Evolutionary conservation across 1,140 invertebrate species (phyloP), one percentile per base, ranked within the genome.

Genomic region (Drosophila santomea): DNA sequence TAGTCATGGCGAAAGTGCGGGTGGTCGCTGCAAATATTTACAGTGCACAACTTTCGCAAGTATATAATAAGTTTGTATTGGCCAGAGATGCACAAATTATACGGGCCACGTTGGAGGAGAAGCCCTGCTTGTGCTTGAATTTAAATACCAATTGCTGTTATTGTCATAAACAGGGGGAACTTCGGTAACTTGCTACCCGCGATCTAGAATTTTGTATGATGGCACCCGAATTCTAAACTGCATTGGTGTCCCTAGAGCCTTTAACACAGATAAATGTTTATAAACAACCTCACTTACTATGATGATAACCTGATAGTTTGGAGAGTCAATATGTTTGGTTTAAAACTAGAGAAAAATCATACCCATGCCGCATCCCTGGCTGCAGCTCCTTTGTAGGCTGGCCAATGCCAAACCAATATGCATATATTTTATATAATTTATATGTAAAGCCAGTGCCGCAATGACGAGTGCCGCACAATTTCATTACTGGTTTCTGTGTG

Each of bases 11-110:
- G n/a, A 50, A 57, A 58, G 73, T 76, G 59, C 63, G 63, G 75
- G 67, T 59, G 74, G 69, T 39, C 36, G 48, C 43, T 35, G 45
- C 68, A 82, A 88, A 88, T 86, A 88, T 82, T 86, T 85, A 88
- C 82, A 74, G 69, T 73, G 74, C 52, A 78, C 82, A 85, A 86
- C 78, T 81, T 60, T 60, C 50, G 45, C 64, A 67, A 76, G 63
- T 67, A 72, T 76, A 82, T 68, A 86, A 74, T 80, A 74, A 66
- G 57, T 78, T 78, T 86, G 54, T 77, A 79, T 78, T 75, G 74
- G 48, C 58, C 47, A 77, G 74, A 55, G 73, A 76, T 75, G 73
- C 44, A 71, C 43, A 71, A 57, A 57, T 36, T 36, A 36, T 25
- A 32, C 14, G 23, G 38, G 50, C 20, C n/a, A 35, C 8, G n/a